Evolutionary conservation across 1,140 invertebrate species (phyloP), one percentile per base, ranked within the genome.

Genomic region (Lithobius niger): DNA sequence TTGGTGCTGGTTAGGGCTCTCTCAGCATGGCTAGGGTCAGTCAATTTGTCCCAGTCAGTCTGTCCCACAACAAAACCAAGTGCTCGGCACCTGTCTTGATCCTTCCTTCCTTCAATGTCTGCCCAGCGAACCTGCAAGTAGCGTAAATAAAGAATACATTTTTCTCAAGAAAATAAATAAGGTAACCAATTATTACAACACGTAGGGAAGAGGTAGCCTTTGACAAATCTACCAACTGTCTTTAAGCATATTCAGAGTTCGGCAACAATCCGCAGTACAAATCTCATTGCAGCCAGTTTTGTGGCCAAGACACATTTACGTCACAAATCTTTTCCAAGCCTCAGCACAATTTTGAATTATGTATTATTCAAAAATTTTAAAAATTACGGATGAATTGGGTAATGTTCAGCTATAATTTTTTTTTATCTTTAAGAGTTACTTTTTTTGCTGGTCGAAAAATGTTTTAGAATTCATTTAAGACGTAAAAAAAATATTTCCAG

Each of bases 11-110:
- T 95, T 16, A 97, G 78, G 4, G 89, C 90, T 64, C 81, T 82
- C 60, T 83, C 81, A 2, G 88, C 90, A 66, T 82, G 82, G n/a
- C 83, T 83, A 13, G 89, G 87, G 73, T 95, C 90, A 69, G 88
- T 89, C 82, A 97, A 92, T 62, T 88, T 77, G 54, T 84, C 79
- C 92, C 92, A 97, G 69, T 96, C 86, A 0, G 88, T 92, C 61
- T 93, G 88, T 2, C 92, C 92, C 43, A 97, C 87, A 28, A 96
- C 88, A 72, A 97, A 97, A 16, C 92, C 92, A 49, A 96, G 83
- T 15, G 88, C 88, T 24, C 89, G 80, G 78, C 91, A 85, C 71
- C 89, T 87, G 65, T 88, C 82, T 71, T 94, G 90, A 61, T 86
- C 71, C 61, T 84, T 85, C 63, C 82, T 78, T 71, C 95, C 91